Evolutionary conservation across 2,797 vertebrate species (phyloP).

Genomic region (Rachycentron canadum): DNA sequence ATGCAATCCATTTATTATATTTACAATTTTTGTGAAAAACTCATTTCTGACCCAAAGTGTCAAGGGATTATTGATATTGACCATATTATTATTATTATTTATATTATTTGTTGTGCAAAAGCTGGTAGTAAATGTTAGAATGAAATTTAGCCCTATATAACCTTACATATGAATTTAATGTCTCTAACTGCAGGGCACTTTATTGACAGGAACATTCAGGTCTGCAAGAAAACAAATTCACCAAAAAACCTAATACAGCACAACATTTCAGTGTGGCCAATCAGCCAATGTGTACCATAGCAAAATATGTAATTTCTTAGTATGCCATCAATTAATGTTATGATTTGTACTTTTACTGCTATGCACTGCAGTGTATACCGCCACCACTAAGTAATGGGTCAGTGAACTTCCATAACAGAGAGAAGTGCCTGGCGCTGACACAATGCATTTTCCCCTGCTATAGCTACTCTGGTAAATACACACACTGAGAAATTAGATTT

Average conservation of each 20-base stretch:
- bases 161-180: too few species aligned
- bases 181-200: background rate
- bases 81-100: background rate
- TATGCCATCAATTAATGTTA: conserved; percentile 50
- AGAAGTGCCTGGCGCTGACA: conserved; percentile 76
- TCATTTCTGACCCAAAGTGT: background rate
- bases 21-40: too few species aligned
- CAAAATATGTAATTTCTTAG: conserved; percentile 49
- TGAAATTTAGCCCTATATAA: background rate
- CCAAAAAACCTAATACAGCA: background rate
- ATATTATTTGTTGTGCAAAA: background rate
- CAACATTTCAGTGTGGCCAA: conserved; percentile 11
- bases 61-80: background rate
- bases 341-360: conserved; percentile 43
- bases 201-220: background rate
- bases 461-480: conserved; percentile 77
- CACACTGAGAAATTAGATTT: conserved; percentile 81
- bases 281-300: background rate
- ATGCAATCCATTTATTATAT: background rate
- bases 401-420: conserved; percentile 75
- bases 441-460: conserved; percentile 71
- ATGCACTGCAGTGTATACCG: conserved; percentile 42
- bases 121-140: background rate
- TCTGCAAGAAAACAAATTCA: conserved; percentile 24
- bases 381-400: conserved; percentile 75